phyloP scores from a whole-genome alignment of 2,797 vertebrate genomes.

The Sebastes ruberrimus region DNA sequence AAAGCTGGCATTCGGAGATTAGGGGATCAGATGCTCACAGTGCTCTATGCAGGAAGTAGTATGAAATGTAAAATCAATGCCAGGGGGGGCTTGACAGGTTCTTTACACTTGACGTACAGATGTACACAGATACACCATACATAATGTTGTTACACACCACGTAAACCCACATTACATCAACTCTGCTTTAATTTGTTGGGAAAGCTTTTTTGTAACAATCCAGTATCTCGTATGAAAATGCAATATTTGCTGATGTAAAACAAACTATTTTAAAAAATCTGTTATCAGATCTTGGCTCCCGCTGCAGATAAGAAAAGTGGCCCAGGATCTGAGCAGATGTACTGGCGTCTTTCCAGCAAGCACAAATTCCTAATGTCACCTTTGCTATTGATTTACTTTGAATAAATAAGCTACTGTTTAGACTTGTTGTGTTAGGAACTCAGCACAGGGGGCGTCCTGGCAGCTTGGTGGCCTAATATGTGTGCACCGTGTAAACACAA shows the following conservation, averaged over 20 bases:
- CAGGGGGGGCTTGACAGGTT: constrained; percentile 63
- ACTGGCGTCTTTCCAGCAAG: constrained; percentile 50
- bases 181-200: constrained; percentile 19
- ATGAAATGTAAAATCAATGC: constrained; percentile 77
- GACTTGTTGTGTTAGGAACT: constrained; percentile 30
- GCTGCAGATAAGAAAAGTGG: constrained; percentile 42
- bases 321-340: constrained; percentile 41
- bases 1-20: constrained; percentile 82
- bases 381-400: constrained; percentile 50
- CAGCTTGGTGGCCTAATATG: constrained; percentile 22
- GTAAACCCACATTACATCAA: constrained; percentile 33
- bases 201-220: constrained; percentile 21
- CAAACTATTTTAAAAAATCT: constrained; percentile 32
- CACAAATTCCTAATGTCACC: constrained; percentile 53
- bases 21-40: constrained; percentile 81
- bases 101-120: constrained; percentile 63
- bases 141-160: constrained; percentile 49
- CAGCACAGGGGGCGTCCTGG: constrained; percentile 27
- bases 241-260: constrained; percentile 61
- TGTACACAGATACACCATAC: constrained; percentile 57
- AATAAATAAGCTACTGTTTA: constrained; percentile 50
- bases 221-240: constrained; percentile 25
- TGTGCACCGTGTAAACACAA: constrained; percentile 22
- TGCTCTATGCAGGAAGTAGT: constrained; percentile 70
- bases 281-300: constrained; percentile 40